Percentiles rank a stretch among this genome's conserved stretches.
phyloP scores from a whole-genome alignment of 2,113 vertebrate genomes.

The western clawed frog (Xenopus tropicalis) region DNA sequence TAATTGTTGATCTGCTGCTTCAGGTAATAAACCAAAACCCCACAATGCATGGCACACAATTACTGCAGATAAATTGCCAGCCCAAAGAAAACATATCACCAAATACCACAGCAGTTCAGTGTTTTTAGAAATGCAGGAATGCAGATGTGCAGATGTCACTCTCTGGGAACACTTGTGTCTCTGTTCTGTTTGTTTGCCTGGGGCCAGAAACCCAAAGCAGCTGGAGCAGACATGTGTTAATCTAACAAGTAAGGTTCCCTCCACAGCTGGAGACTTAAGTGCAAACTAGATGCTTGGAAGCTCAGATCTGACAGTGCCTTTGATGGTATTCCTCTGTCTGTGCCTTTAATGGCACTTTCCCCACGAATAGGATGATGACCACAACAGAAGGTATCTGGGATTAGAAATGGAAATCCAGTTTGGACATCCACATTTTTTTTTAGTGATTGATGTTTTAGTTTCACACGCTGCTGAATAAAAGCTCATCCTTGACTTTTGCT shows the following conservation, averaged over 20 bases:
- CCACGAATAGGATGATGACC: background rate
- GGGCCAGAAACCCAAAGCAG: background rate
- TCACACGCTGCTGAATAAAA: no score
- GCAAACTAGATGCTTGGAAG: background rate
- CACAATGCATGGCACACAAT: background rate
- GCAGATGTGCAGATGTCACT: conserved; percentile 10
- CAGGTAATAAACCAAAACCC: background rate
- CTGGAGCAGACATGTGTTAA: conserved; percentile 14
- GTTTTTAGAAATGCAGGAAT: conserved; percentile 17
- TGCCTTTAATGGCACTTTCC: conserved; percentile 20
- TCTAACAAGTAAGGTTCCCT: conserved; percentile 5
- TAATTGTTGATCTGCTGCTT: no score
- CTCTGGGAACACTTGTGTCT: conserved; percentile 15
- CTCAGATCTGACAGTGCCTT: background rate
- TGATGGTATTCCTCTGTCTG: conserved; percentile 9
- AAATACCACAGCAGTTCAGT: background rate
- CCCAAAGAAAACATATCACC: background rate
- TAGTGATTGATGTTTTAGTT: no score
- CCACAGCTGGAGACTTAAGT: conserved; percentile 20
- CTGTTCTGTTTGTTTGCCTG: background rate
- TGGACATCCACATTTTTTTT: background rate
- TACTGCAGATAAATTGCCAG: background rate
- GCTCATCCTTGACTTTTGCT: no score
- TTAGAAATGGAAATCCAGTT: no score
- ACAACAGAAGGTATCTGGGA: background rate